Evolutionary conservation across 2,797 vertebrate species (phyloP).

Genomic region (Anguilla megastoma): DNA sequence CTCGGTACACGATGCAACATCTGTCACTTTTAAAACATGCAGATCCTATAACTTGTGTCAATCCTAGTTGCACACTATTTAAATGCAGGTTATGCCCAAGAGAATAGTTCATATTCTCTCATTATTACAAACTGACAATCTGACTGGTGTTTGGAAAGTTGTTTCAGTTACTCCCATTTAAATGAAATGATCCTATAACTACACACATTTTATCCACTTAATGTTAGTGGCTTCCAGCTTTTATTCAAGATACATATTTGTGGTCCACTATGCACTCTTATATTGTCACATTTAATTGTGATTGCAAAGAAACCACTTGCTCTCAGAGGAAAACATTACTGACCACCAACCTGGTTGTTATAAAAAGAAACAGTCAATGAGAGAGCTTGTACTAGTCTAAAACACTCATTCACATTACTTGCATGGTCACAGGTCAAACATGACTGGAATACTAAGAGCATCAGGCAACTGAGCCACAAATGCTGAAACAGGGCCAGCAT

Average conservation of each 20-base stretch:
- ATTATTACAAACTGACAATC: neutral
- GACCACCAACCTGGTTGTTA: conserved; percentile 4
- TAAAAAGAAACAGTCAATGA: conserved; percentile 5
- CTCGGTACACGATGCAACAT: neutral
- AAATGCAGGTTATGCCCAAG: neutral
- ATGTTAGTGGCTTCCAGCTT: neutral
- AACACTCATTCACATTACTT: neutral
- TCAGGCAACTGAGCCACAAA: neutral
- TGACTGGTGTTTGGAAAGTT: neutral
- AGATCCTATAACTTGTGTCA: neutral
- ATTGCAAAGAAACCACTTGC: neutral
- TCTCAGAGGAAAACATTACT: conserved; percentile 9
- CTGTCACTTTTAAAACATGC: neutral
- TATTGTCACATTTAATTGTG: neutral
- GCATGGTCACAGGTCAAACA: conserved; percentile 17
- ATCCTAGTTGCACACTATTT: neutral
- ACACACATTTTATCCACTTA: neutral
- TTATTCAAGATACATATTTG: neutral
- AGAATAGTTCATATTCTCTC: neutral
- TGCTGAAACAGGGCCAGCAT: neutral
- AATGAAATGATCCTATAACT: neutral
- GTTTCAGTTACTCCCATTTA: neutral
- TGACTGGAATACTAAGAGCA: conserved; percentile 17
- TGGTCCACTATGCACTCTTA: neutral
- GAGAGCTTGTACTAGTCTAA: neutral